Evolutionary conservation across 2,888 invertebrate genomes (phyloP).

Genomic region (Sminthurinus aureus): DNA sequence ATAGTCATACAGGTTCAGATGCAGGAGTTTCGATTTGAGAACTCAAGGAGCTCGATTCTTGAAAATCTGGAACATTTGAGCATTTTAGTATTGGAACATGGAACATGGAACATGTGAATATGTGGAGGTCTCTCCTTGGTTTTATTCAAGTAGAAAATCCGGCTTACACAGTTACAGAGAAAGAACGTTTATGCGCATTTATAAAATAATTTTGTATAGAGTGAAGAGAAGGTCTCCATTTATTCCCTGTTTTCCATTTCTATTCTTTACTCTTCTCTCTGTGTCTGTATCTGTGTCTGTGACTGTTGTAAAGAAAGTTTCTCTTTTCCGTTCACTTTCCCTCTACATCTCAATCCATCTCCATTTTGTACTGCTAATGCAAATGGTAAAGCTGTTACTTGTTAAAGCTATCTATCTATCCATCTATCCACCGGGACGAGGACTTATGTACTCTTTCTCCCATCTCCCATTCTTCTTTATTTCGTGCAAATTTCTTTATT

Average conservation of each 20-base stretch:
- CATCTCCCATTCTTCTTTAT: no score
- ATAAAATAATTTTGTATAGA: not conserved
- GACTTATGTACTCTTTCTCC: no score
- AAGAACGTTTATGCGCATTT: not conserved
- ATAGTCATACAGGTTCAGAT: not conserved
- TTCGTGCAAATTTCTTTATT: no score
- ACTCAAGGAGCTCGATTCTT: no score
- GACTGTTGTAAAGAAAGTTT: not conserved
- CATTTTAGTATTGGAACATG: no score
- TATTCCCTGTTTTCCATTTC: not conserved
- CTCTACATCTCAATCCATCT: not conserved
- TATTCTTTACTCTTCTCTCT: not conserved
- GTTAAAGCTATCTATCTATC: no score
- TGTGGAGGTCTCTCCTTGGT: not conserved
- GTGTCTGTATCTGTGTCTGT: not conserved
- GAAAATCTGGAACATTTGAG: no score
- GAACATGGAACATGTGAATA: no score
- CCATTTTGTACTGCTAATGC: not conserved
- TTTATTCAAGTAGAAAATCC: not conserved
- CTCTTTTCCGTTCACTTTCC: not conserved
- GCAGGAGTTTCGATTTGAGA: no score
- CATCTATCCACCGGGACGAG: no score
- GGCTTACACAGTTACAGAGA: not conserved
- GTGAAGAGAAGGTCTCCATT: not conserved
- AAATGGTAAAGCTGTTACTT: no score